phyloP scores from a whole-genome alignment of 2,797 vertebrate genomes.

The Mareca penelope region DNA sequence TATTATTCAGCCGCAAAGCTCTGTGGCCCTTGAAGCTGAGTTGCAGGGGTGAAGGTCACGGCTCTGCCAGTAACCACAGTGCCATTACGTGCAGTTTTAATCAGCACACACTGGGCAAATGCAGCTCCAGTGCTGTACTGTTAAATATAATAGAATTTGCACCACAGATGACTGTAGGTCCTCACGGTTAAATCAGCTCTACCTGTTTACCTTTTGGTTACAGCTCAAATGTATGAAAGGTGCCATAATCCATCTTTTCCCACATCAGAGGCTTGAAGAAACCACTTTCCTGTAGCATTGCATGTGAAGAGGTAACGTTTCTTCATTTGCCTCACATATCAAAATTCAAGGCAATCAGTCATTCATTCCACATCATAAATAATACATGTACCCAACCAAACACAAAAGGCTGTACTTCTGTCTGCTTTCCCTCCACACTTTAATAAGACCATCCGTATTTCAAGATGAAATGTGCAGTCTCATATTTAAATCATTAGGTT shows the following conservation, averaged over 20 bases:
- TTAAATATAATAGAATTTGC: slow-evolving; percentile 44
- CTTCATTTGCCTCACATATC: slow-evolving; percentile 39
- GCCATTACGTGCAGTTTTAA: slow-evolving; percentile 30
- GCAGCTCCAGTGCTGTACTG: not conserved
- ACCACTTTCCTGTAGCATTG: not conserved
- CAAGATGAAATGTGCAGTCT: slow-evolving; percentile 49
- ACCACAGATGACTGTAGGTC: slow-evolving; percentile 9
- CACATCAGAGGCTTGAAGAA: slow-evolving; percentile 4
- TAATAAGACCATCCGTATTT: slow-evolving; percentile 50
- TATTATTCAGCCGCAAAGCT: not conserved
- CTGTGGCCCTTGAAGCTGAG: not conserved
- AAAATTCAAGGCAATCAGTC: slow-evolving; percentile 49
- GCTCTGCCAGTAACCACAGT: slow-evolving; percentile 1
- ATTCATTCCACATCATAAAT: slow-evolving; percentile 63
- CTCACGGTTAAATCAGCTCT: not conserved
- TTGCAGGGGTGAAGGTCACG: slow-evolving; percentile 32
- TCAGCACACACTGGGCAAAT: slow-evolving; percentile 13
- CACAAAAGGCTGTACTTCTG: slow-evolving; percentile 46
- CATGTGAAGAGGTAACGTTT: not conserved
- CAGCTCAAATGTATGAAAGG: slow-evolving; percentile 14
- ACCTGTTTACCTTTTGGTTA: slow-evolving; percentile 21
- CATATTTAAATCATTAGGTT: slow-evolving; percentile 57
- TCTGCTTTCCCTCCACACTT: slow-evolving; percentile 25
- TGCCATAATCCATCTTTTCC: slow-evolving; percentile 4
- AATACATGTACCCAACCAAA: slow-evolving; percentile 49